These are phyloP conservation scores for Gila orcuttii DNA, from an alignment of 2,113 vertebrate genomes.

Conservation along the genomic window DNA sequence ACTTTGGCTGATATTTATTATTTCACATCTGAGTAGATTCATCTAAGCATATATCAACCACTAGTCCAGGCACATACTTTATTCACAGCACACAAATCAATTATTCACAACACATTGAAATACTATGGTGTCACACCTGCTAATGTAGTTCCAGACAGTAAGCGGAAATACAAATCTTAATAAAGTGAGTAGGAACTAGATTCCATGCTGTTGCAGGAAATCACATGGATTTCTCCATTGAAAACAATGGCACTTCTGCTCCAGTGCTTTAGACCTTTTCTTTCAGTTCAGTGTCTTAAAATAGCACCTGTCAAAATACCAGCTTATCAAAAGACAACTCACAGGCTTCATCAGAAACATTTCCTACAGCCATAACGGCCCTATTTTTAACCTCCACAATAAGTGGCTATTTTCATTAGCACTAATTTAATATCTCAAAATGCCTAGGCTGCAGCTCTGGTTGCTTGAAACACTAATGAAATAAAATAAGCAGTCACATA, in stretches of 20 bases:
- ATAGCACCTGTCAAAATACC: constrained; percentile 38
- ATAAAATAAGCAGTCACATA: neutral
- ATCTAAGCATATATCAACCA: neutral
- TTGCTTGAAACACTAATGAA: neutral
- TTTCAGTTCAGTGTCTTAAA: neutral
- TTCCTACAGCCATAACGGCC: neutral
- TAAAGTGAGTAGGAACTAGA: neutral
- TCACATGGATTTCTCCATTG: neutral
- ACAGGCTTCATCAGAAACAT: neutral
- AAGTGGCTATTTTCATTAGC: neutral
- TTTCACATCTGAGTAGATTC: neutral
- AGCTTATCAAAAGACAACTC: constrained; percentile 19
- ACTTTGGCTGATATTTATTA: neutral
- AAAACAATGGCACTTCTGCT: constrained; percentile 2
- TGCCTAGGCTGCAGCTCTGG: neutral
- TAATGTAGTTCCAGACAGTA: neutral
- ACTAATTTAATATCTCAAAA: neutral
- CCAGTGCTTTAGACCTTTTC: neutral
- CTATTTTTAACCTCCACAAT: neutral
- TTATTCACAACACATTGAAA: neutral
- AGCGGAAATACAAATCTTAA: neutral
- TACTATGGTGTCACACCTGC: neutral
- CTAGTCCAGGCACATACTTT: neutral
- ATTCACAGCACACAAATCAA: neutral
- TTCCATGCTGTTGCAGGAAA: neutral